Base-by-base conservation (phyloP, 2,888 invertebrate species). In the Pterostichus madidus region DNA sequence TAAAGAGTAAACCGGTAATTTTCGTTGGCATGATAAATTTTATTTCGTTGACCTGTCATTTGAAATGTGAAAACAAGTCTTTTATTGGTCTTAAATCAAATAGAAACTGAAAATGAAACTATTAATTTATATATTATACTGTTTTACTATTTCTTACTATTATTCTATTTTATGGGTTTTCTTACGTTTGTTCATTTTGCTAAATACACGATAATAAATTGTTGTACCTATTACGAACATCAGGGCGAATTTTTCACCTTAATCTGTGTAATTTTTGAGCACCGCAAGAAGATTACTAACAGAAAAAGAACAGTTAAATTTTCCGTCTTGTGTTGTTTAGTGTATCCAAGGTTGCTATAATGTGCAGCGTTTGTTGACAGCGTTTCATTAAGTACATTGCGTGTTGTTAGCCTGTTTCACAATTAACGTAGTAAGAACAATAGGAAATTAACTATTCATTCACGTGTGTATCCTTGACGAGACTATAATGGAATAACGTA, bases 381-480 rank as follows among this genome's bases (percentile, higher is more conserved):
- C 46, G 68, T 71, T 71, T 17, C 68, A 71, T 71, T 71, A 71
- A 44, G 44, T 71, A 10, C 44, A 8, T 71, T 44, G 68, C 68
- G 44, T 71, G 68, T 44, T 68, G 15, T 71, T 44, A 71, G 39
- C 44, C 68, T 71, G 46, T 71, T 71, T 71, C 68, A 71, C 44
- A 71, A 71, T 71, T 71, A 71, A 71, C 68, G 44, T 71, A 71
- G 15, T 46, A 71, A 64, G 68, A 71, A 71, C 68, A 71, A 71
- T 71, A 44, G 15, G 68, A 71, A 71, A 71, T 71, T 71, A 71
- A 71, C 68, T 44, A 71, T 71, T 71, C 68, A 71, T 71, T 71
- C 46, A 71, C 68, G 44, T 71, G 68, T 39, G 44, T 13, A 71
- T 71, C 68, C 68, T 44, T 71, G 39, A 39, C 68, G 44, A 17